Conservation (phyloP, 2,797 vertebrate species). For the Coendou prehensilis region DNA sequence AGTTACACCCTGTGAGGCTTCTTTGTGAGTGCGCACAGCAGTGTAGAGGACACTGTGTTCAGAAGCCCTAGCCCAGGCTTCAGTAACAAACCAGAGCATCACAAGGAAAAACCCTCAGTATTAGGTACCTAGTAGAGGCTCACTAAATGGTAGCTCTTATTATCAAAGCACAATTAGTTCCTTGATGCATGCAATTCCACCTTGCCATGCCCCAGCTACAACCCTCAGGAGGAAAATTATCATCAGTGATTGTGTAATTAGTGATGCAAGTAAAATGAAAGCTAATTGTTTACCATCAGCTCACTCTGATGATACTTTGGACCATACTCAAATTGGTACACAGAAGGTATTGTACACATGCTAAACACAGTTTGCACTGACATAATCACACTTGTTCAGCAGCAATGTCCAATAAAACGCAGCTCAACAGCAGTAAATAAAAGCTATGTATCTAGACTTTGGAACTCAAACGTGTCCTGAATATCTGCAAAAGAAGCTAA, state of each 20-base stretch:
- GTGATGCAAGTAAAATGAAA: conserved; percentile 77
- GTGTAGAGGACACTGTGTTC: background rate
- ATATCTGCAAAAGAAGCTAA: background rate
- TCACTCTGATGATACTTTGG: conserved; percentile 66
- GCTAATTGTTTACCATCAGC: conserved; percentile 75
- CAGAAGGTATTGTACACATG: background rate
- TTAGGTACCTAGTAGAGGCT: background rate
- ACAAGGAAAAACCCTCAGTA: background rate
- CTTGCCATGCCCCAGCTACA: background rate
- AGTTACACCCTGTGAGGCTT: background rate
- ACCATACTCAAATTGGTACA: conserved; percentile 66
- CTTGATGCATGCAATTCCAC: background rate
- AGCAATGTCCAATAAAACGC: background rate
- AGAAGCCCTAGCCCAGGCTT: background rate
- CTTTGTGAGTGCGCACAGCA: background rate
- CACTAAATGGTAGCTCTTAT: background rate
- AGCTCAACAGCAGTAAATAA: background rate
- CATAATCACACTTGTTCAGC: background rate
- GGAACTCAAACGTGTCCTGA: background rate
- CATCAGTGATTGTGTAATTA: conserved; percentile 70
- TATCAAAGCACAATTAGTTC: background rate
- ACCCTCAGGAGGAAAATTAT: conserved; percentile 55
- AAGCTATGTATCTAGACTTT: background rate
- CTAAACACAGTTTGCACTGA: conserved; percentile 31
- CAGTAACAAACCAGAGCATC: background rate